phyloP scores from a whole-genome alignment of 2,888 invertebrate species.

The Hymenopus coronatus region DNA sequence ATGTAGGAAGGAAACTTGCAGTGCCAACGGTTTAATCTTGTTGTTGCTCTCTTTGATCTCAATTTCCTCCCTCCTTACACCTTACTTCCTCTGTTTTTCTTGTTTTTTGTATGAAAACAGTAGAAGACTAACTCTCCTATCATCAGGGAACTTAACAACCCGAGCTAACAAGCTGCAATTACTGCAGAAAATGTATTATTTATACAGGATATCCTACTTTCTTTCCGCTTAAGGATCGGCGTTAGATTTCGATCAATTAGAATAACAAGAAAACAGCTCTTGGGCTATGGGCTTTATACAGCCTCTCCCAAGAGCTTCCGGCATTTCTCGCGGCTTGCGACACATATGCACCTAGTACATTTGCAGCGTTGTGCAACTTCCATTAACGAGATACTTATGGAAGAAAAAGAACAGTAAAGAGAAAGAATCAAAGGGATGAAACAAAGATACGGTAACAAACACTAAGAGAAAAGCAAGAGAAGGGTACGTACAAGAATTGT shows the following conservation, averaged over 20 bases:
- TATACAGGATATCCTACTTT: not conserved
- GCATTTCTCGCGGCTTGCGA: not conserved
- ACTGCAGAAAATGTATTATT: not conserved
- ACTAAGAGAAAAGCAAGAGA: no score
- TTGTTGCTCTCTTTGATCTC: no score
- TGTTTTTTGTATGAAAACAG: not conserved
- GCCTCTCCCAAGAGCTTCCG: not conserved
- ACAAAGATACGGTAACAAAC: no score
- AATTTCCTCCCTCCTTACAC: no score
- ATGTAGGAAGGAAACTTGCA: no score
- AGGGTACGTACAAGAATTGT: no score
- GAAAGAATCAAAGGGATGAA: no score
- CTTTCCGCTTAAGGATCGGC: not conserved
- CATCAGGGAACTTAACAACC: not conserved
- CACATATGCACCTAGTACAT: no score
- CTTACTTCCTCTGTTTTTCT: not conserved
- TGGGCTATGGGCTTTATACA: not conserved
- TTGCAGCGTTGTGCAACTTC: no score
- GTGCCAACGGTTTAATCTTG: no score
- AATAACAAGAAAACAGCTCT: not conserved
- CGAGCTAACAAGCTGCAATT: not conserved
- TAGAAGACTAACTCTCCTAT: not conserved
- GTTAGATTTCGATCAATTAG: not conserved
- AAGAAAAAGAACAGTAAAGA: no score
- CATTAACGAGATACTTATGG: no score